Evolutionary conservation across 2,888 invertebrate species (phyloP).

Genomic region (Latheticus oryzae): DNA sequence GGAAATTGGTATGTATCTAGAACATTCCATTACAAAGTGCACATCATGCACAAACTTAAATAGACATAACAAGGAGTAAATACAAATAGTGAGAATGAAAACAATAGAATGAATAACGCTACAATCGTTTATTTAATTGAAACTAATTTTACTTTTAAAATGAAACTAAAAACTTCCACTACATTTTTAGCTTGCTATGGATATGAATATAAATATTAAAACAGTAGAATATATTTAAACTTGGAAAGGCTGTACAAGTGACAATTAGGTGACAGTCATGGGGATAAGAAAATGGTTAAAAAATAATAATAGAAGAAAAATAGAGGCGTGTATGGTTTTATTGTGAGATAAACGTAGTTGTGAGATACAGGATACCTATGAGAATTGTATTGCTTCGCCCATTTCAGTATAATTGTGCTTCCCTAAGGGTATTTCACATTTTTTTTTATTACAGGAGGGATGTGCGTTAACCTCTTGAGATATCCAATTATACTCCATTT

Average conservation of each 20-base stretch:
- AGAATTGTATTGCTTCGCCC: constrained; percentile 31
- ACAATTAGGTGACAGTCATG: constrained; percentile 16
- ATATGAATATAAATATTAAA: too few relatives aligned
- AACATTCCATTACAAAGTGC: too few relatives aligned
- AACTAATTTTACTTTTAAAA: too few relatives aligned
- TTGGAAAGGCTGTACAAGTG: not conserved
- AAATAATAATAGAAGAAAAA: constrained; percentile 19
- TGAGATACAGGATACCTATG: constrained; percentile 24
- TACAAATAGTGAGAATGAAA: too few relatives aligned
- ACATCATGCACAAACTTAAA: too few relatives aligned
- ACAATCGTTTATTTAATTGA: too few relatives aligned
- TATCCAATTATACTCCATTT: constrained; percentile 38
- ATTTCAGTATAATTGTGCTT: constrained; percentile 31
- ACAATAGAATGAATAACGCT: too few relatives aligned
- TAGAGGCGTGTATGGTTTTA: constrained; percentile 21
- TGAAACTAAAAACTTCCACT: too few relatives aligned
- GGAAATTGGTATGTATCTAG: too few relatives aligned
- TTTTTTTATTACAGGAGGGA: constrained; percentile 32
- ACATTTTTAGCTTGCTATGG: too few relatives aligned
- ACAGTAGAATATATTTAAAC: too few relatives aligned
- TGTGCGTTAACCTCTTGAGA: constrained; percentile 26
- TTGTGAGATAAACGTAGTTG: constrained; percentile 20
- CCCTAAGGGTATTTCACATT: constrained; percentile 18
- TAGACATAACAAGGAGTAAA: too few relatives aligned
- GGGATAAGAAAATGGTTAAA: constrained; percentile 22